These are phyloP conservation scores for Cyclopterus lumpus DNA, from an alignment of 2,797 vertebrate genomes.

Conservation along the genomic window DNA sequence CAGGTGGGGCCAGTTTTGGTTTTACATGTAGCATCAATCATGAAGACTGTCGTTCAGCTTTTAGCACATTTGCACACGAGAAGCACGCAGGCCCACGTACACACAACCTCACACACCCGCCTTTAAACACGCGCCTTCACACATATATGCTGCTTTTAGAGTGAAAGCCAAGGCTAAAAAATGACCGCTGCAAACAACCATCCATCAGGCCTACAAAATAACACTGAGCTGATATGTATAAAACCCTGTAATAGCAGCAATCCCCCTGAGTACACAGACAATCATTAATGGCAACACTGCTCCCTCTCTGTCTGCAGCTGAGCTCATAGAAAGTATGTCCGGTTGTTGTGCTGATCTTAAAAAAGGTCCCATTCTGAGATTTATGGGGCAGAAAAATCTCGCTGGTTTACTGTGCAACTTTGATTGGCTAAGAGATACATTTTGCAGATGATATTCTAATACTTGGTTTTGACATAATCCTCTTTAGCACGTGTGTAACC, in stretches of 20 bases:
- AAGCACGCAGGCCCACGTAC: constrained; percentile 9
- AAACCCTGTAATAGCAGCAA: constrained; percentile 70
- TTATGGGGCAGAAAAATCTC: constrained; percentile 11
- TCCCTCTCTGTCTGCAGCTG: constrained; percentile 31
- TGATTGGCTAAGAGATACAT: constrained; percentile 16
- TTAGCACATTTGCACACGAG: constrained; percentile 46
- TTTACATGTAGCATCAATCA: constrained; percentile 78
- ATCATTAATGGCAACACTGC: constrained; percentile 43
- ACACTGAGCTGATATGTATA: constrained; percentile 65
- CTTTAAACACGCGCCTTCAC: constrained; percentile 5
- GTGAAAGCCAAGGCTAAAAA: constrained; percentile 64
- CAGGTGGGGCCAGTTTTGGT: constrained; percentile 62
- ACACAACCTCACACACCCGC: constrained; percentile 3
- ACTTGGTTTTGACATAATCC: background rate
- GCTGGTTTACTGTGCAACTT: constrained; percentile 1
- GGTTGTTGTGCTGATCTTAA: constrained; percentile 21
- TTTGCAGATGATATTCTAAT: background rate
- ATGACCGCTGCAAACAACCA: constrained; percentile 65
- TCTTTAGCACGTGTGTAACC: background rate
- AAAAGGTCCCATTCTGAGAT: constrained; percentile 10
- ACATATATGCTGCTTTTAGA: constrained; percentile 52
- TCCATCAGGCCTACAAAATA: constrained; percentile 71
- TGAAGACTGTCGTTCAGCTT: constrained; percentile 51
- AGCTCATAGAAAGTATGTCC: constrained; percentile 20
- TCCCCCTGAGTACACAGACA: constrained; percentile 56